phyloP scores from a whole-genome alignment of 2,113 vertebrate species.

The Stictonetta naevosa region DNA sequence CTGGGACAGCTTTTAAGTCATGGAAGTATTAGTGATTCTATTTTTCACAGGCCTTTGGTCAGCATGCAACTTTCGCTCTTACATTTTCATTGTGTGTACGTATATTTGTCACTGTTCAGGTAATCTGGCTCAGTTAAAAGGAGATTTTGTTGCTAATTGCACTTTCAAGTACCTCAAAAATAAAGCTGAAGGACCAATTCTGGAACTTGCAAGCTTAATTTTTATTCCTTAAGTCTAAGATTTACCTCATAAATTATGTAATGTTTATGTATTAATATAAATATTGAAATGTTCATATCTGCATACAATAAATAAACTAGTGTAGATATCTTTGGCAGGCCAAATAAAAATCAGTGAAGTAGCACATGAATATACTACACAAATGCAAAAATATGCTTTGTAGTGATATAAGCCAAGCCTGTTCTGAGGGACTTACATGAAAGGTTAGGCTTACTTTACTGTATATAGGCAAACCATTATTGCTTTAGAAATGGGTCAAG shows the following conservation, averaged over 20 bases:
- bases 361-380: not conserved
- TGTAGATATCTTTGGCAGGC: not conserved
- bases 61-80: not conserved
- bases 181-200: not conserved
- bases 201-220: not conserved
- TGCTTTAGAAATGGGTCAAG: not conserved
- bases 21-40: not conserved
- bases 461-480: not conserved
- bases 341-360: not conserved
- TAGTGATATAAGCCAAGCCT: not conserved
- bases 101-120: not conserved
- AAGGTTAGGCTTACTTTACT: not conserved
- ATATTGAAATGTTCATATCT: not conserved
- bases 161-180: not conserved
- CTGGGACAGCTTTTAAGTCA: not conserved
- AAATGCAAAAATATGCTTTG: not conserved
- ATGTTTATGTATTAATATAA: not conserved
- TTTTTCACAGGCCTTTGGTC: not conserved
- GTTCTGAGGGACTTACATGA: not conserved
- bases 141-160: not conserved
- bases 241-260: not conserved
- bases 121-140: not conserved
- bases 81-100: not conserved
- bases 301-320: not conserved
- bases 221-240: not conserved